phyloP scores from a whole-genome alignment of 1,140 invertebrate genomes.

The Eueides isabella region DNA sequence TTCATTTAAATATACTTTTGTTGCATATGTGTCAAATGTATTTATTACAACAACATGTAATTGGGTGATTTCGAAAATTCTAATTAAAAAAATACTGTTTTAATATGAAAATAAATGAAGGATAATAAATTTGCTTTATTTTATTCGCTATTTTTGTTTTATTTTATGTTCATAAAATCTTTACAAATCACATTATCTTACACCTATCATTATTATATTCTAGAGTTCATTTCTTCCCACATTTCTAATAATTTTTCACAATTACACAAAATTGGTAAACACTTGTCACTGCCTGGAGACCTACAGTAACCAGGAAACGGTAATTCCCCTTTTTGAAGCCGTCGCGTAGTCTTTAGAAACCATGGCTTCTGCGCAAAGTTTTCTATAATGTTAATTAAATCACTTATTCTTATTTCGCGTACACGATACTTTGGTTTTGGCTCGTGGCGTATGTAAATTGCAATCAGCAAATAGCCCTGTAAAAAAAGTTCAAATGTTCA shows the following conservation, averaged over 20 bases:
- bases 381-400: constrained; percentile 35
- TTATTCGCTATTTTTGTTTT: background rate
- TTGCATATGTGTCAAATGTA: too few species aligned
- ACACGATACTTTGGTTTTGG: constrained; percentile 56
- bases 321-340: constrained; percentile 58
- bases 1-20: too few species aligned
- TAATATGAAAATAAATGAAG: background rate
- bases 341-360: constrained; percentile 45
- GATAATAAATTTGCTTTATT: background rate
- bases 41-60: background rate
- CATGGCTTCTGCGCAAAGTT: constrained; percentile 19
- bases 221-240: constrained; percentile 49
- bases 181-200: background rate
- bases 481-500: constrained; percentile 30
- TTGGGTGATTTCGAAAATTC: background rate
- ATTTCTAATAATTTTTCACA: constrained; percentile 58
- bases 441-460: constrained; percentile 53
- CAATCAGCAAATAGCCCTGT: constrained; percentile 52
- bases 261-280: constrained; percentile 64
- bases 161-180: background rate
- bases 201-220: background rate
- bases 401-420: constrained; percentile 40
- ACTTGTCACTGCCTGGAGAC: constrained; percentile 55
- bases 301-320: constrained; percentile 74
- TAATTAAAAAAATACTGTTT: background rate